Conservation (phyloP, 2,888 invertebrate genomes). For the Apeira syringaria region DNA sequence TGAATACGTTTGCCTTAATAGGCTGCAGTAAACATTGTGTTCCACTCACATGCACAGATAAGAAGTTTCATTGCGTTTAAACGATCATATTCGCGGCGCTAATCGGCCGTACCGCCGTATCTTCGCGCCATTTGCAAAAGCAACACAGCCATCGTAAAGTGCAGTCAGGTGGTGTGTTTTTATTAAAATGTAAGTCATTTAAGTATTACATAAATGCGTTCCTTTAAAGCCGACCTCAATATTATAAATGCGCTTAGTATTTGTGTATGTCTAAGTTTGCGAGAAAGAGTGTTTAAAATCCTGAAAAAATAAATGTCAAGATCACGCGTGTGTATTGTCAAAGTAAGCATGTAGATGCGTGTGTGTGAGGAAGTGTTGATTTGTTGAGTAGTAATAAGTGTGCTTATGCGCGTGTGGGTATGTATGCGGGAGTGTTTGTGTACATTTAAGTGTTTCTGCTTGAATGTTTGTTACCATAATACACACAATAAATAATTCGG, state of each 20-base stretch:
- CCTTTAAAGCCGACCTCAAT: neutral
- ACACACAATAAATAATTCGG: no score
- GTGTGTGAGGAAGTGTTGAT: no score
- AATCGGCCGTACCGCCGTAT: slow-evolving; percentile 20
- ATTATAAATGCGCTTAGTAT: neutral
- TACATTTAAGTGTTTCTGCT: no score
- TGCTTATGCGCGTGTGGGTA: no score
- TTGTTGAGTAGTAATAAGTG: no score
- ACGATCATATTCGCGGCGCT: slow-evolving; percentile 20
- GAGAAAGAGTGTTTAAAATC: no score
- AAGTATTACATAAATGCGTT: neutral
- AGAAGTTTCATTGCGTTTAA: slow-evolving; percentile 20
- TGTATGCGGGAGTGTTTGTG: no score
- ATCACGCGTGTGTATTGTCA: no score
- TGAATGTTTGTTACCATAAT: no score
- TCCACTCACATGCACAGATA: slow-evolving; percentile 25
- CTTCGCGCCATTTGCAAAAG: slow-evolving; percentile 24
- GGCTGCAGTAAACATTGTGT: slow-evolving; percentile 7
- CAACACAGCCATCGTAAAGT: slow-evolving; percentile 22
- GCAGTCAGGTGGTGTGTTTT: slow-evolving; percentile 25
- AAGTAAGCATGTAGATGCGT: no score
- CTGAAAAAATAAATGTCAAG: no score
- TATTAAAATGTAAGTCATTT: slow-evolving; percentile 17
- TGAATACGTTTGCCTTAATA: neutral
- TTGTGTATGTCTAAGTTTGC: no score